A percentile compares a stretch with the other conserved stretches of the same genome.
These are phyloP conservation scores for Ichneumoninae sp. DNA, from an alignment of 2,888 invertebrate genomes.

Conservation along the genomic window DNA sequence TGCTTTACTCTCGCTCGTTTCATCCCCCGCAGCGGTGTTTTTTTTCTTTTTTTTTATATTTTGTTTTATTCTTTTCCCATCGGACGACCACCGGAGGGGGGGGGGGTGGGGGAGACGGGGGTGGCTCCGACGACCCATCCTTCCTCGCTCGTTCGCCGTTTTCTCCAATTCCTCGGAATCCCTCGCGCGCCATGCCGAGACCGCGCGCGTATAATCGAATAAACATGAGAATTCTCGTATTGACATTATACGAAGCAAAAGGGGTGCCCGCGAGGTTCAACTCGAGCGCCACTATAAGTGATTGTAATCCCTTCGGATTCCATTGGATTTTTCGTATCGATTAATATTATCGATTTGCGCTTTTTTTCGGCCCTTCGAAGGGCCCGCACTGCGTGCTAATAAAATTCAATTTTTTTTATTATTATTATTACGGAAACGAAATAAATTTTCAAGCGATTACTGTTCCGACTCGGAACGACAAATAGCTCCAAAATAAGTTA, in stretches of 20 bases:
- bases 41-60: conserved; percentile 33
- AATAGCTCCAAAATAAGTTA: too few species aligned
- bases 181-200: conserved; percentile 38
- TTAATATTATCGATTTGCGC: conserved; percentile 56
- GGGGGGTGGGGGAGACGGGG: too few species aligned
- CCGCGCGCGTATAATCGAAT: conserved; percentile 66
- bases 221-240: conserved; percentile 71
- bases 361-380: neutral
- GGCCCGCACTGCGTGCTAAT: neutral
- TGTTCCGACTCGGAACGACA: too few species aligned
- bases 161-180: conserved; percentile 64
- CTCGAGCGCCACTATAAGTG: conserved; percentile 56
- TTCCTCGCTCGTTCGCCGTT: conserved; percentile 58
- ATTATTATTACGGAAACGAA: neutral
- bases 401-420: neutral
- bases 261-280: conserved; percentile 35
- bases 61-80: conserved; percentile 49
- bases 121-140: conserved; percentile 36
- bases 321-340: conserved; percentile 62
- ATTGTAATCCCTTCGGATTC: conserved; percentile 66
- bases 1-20: conserved; percentile 57
- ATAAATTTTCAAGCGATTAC: neutral
- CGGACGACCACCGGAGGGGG: conserved; percentile 39
- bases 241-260: conserved; percentile 68
- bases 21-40: conserved; percentile 52